Percentiles rank a stretch among this genome's conserved stretches.
Conservation (phyloP, 37 sponge, comb jelly and placozoan genomes). For the Axinella damicornis region DNA sequence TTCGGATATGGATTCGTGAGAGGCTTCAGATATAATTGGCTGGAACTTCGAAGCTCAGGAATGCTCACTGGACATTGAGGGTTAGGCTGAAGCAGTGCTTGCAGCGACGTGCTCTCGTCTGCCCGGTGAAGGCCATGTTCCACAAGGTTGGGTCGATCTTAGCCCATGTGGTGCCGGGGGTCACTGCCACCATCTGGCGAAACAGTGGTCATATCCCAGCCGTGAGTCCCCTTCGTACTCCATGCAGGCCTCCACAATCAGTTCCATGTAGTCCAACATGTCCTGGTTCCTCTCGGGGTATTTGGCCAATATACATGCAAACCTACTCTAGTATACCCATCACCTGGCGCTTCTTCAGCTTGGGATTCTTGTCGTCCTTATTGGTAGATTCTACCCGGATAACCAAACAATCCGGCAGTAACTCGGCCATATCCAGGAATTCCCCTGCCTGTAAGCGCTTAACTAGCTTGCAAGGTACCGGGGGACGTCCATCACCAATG, state of each 20-base stretch:
- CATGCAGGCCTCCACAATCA: constrained; percentile 4
- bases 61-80: too few relatives aligned
- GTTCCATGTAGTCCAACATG: not conserved
- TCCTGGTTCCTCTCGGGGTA: not conserved
- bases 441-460: constrained; percentile 5
- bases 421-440: constrained; percentile 17
- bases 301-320: not conserved
- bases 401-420: constrained; percentile 2
- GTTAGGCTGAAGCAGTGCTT: constrained; percentile 37
- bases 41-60: too few relatives aligned
- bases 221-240: constrained; percentile 10
- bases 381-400: not conserved
- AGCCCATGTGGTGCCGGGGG: not conserved
- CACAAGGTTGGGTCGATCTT: constrained; percentile 8
- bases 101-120: constrained; percentile 9
- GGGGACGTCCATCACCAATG: not conserved
- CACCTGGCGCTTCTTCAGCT: constrained; percentile 8
- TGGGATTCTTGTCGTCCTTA: not conserved
- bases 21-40: too few relatives aligned
- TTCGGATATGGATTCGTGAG: too few relatives aligned
- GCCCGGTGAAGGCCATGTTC: constrained; percentile 34
- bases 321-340: constrained; percentile 1
- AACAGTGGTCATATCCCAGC: constrained; percentile 21
- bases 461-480: constrained; percentile 19
- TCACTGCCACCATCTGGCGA: constrained; percentile 14